phyloP scores from a whole-genome alignment of 1,140 invertebrate genomes.

The Bombus ignitus region DNA sequence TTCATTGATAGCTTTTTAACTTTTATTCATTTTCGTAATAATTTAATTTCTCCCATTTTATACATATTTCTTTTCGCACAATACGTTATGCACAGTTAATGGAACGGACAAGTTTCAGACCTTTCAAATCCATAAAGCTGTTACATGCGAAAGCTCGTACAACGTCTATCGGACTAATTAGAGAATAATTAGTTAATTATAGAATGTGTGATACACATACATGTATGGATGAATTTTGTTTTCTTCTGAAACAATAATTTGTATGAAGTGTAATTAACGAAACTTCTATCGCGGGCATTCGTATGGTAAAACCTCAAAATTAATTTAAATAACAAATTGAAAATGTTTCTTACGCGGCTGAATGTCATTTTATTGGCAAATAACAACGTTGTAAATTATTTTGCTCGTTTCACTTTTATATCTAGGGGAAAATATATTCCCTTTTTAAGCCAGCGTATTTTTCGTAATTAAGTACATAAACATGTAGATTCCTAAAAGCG shows the following conservation, averaged over 20 bases:
- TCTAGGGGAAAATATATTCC: too few species aligned
- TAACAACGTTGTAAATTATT: not conserved
- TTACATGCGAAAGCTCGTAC: not conserved
- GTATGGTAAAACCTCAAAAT: too few species aligned
- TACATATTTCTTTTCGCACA: not conserved
- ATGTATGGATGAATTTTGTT: not conserved
- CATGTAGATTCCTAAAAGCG: not conserved
- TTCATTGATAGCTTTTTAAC: too few species aligned
- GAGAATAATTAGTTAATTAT: not conserved
- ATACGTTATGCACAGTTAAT: not conserved
- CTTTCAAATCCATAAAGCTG: not conserved
- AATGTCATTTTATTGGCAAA: too few species aligned
- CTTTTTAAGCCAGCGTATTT: not conserved
- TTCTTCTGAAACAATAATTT: not conserved
- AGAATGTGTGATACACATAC: too few species aligned
- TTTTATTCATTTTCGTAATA: too few species aligned
- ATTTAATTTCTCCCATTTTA: too few species aligned
- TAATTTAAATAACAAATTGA: not conserved
- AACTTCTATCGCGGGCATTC: not conserved
- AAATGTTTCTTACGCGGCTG: not conserved
- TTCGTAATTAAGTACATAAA: not conserved
- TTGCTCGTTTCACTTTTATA: not conserved
- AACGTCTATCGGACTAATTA: not conserved
- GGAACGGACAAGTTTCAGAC: not conserved
- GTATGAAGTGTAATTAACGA: not conserved